A percentile compares a stretch with the other conserved stretches of the same genome.
Conservation (phyloP, 2,888 invertebrate genomes). For the Leptinotarsa tumamoca region DNA sequence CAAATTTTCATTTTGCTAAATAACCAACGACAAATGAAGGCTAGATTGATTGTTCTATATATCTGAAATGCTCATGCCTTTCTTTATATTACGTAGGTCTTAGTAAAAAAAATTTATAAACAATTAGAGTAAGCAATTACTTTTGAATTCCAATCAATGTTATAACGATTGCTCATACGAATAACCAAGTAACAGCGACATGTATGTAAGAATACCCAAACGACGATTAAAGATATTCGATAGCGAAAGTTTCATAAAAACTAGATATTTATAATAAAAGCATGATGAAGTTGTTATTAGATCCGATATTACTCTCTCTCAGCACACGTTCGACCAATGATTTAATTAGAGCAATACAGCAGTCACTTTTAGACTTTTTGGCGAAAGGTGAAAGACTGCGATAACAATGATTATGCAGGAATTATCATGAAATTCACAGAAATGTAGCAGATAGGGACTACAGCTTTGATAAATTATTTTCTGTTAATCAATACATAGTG, state of each 20-base stretch:
- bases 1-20: too few species aligned
- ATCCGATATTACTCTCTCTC: conserved; percentile 1
- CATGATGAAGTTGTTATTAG: neutral
- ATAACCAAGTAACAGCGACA: neutral
- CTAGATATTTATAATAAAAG: neutral
- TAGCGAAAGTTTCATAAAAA: conserved; percentile 1
- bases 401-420: neutral
- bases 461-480: too few species aligned
- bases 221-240: neutral
- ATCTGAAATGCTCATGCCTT: too few species aligned
- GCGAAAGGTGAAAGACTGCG: neutral
- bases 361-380: conserved; percentile 3
- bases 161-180: neutral
- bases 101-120: too few species aligned
- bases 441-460: neutral
- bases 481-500: too few species aligned
- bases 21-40: too few species aligned
- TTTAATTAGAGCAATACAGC: neutral
- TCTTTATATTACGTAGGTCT: too few species aligned
- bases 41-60: too few species aligned
- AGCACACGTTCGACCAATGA: neutral
- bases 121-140: too few species aligned
- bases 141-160: too few species aligned
- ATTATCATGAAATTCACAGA: neutral
- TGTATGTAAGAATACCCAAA: neutral